These are phyloP conservation scores for Peribatodes rhomboidaria DNA, from an alignment of 2,888 invertebrate genomes.

Conservation along the genomic window DNA sequence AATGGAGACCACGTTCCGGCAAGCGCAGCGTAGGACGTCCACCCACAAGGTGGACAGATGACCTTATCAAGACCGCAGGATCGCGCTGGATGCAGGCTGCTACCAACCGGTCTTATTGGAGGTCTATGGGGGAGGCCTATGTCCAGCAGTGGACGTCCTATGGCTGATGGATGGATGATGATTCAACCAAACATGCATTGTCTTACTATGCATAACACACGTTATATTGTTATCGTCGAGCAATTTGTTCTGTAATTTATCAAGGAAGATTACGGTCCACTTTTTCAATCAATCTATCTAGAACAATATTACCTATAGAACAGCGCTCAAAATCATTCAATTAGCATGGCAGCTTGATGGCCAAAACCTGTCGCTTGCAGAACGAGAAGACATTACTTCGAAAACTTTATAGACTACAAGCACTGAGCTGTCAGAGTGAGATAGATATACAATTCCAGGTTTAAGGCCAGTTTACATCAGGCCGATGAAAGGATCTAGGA, in stretches of 20 bases:
- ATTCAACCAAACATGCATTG: not conserved
- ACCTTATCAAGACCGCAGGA: too few relatives aligned
- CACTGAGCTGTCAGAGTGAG: not conserved
- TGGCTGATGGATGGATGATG: too few relatives aligned
- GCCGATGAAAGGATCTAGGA: slow-evolving; percentile 44
- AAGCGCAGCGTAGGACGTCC: too few relatives aligned
- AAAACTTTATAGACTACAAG: not conserved
- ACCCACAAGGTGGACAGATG: too few relatives aligned
- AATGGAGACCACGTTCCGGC: too few relatives aligned
- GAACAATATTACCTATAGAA: not conserved
- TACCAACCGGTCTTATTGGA: too few relatives aligned
- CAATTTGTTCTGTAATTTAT: not conserved
- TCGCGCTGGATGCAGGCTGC: too few relatives aligned
- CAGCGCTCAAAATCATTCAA: not conserved
- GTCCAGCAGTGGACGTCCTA: too few relatives aligned
- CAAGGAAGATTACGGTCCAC: not conserved
- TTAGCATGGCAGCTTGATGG: not conserved
- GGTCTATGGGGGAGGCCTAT: too few relatives aligned
- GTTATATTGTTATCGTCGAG: not conserved
- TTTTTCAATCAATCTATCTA: not conserved
- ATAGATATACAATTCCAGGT: slow-evolving; percentile 17
- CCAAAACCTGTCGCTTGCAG: not conserved
- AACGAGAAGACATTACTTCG: slow-evolving; percentile 3
- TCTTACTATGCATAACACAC: not conserved
- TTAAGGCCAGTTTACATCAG: slow-evolving; percentile 32